phyloP scores from a whole-genome alignment of 2,888 invertebrate genomes.

The Mimas tiliae region DNA sequence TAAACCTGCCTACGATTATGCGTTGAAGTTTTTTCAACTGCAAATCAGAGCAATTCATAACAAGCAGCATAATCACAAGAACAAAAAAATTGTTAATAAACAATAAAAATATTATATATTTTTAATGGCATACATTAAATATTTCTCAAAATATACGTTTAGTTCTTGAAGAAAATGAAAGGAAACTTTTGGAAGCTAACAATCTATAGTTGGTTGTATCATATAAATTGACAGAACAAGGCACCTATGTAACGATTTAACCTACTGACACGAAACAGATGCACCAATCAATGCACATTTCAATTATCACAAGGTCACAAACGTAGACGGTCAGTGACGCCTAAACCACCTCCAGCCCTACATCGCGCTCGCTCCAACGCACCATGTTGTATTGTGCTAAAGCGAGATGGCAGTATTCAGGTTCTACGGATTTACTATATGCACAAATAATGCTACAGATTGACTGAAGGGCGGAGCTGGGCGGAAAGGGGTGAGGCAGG shows the following conservation, averaged over 20 bases:
- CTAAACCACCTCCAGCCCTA: too few species aligned
- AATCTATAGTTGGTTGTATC: neutral
- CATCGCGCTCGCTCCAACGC: neutral
- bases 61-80: neutral
- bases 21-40: constrained; percentile 16
- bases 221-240: neutral
- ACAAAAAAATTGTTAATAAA: too few species aligned
- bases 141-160: too few species aligned
- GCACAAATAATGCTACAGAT: neutral
- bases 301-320: constrained; percentile 15
- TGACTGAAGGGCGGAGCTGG: neutral
- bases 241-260: neutral
- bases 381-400: neutral
- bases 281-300: constrained; percentile 5
- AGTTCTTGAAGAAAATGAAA: too few species aligned
- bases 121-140: too few species aligned
- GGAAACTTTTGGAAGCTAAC: neutral
- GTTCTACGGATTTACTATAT: constrained; percentile 2
- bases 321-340: constrained; percentile 9
- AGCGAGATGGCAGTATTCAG: neutral
- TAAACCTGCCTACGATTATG: neutral
- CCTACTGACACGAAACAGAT: neutral
- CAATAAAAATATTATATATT: too few species aligned
- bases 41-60: neutral
- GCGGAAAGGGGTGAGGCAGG: neutral